phyloP scores from a whole-genome alignment of 2,888 invertebrate species.

The Watsonalla cultraria region DNA sequence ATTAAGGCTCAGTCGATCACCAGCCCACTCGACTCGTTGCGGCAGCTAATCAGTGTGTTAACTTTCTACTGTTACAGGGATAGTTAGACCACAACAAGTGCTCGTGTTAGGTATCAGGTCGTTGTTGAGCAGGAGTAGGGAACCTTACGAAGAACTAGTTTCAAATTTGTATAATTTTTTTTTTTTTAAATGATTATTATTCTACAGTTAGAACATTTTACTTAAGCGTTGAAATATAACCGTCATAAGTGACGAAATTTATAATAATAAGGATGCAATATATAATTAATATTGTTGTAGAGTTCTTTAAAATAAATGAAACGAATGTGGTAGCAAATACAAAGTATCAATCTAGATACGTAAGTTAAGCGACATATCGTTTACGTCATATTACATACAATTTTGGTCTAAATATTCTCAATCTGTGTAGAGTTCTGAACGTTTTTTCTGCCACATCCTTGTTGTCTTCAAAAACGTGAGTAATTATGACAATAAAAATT shows the following conservation, averaged over 20 bases:
- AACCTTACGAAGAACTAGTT: not conserved
- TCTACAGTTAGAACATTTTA: too few relatives aligned
- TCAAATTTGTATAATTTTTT: slow-evolving; percentile 12
- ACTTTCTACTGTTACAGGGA: slow-evolving; percentile 22
- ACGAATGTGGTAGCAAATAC: too few relatives aligned
- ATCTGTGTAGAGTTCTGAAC: not conserved
- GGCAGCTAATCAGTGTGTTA: slow-evolving; percentile 13
- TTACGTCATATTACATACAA: too few relatives aligned
- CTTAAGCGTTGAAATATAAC: too few relatives aligned
- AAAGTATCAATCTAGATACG: too few relatives aligned
- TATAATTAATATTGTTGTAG: too few relatives aligned
- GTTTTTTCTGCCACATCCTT: not conserved
- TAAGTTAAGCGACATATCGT: too few relatives aligned
- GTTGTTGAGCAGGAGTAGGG: slow-evolving; percentile 3
- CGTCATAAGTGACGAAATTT: too few relatives aligned
- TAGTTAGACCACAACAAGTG: not conserved
- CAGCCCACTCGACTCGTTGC: slow-evolving; percentile 25
- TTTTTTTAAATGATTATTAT: too few relatives aligned
- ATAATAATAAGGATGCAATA: too few relatives aligned
- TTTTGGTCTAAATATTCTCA: not conserved
- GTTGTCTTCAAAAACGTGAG: not conserved
- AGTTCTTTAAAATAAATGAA: too few relatives aligned
- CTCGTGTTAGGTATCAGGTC: not conserved
- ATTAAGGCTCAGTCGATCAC: slow-evolving; percentile 58
- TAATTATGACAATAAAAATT: slow-evolving; percentile 3